phyloP scores from a whole-genome alignment of 2,113 vertebrate species.

The Rhadina sibilatrix region DNA sequence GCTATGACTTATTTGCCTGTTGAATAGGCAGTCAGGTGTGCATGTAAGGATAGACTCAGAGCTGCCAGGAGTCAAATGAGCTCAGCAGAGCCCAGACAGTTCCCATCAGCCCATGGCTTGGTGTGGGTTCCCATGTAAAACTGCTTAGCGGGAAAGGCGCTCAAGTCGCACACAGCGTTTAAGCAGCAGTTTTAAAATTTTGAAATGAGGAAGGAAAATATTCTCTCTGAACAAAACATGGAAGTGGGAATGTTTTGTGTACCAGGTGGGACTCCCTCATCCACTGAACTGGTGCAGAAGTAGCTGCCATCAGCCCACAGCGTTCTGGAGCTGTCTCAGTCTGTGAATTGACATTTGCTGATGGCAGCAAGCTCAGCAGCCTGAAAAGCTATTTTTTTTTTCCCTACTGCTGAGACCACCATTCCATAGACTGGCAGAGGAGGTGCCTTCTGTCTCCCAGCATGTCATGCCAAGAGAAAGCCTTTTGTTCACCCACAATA shows the following conservation, averaged over 20 bases:
- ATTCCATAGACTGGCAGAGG: constrained; percentile 25
- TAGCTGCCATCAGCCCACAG: background rate
- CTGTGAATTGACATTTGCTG: background rate
- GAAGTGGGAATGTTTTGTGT: background rate
- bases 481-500: background rate
- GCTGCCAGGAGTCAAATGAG: background rate
- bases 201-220: background rate
- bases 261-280: background rate
- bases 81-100: background rate
- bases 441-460: constrained; percentile 33
- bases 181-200: background rate
- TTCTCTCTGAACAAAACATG: background rate
- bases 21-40: background rate
- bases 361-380: constrained; percentile 24
- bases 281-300: background rate
- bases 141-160: background rate
- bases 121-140: background rate
- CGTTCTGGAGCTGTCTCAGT: background rate
- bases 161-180: accelerated
- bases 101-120: background rate
- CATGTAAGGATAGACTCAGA: accelerated
- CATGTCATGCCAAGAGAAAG: constrained; percentile 31
- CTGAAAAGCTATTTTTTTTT: background rate
- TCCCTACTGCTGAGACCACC: constrained; percentile 37
- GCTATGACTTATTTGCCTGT: background rate